Conservation (phyloP, 1,140 invertebrate species). For the Fopius arisanus region DNA sequence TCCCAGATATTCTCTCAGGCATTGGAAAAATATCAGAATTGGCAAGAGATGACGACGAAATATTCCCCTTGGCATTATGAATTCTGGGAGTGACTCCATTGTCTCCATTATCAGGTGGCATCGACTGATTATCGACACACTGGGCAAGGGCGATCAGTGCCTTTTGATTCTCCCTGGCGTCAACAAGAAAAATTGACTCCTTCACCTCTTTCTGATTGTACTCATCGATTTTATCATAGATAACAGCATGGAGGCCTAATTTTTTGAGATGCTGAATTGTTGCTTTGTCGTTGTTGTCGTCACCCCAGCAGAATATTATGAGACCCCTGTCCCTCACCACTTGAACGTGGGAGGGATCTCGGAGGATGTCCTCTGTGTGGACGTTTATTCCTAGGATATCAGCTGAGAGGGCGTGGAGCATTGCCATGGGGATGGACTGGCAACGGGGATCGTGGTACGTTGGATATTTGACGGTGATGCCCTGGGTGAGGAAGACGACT, state of each 20-base stretch:
- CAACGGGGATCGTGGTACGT: constrained; percentile 86
- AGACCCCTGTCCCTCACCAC: constrained; percentile 79
- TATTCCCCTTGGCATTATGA: not conserved
- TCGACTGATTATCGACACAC: constrained; percentile 43
- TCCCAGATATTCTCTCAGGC: not conserved
- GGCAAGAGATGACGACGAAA: not conserved
- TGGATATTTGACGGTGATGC: constrained; percentile 80
- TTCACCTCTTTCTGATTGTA: constrained; percentile 82
- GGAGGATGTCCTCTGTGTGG: constrained; percentile 89
- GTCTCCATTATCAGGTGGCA: constrained; percentile 33
- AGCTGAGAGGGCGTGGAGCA: constrained; percentile 80
- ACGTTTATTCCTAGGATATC: constrained; percentile 89
- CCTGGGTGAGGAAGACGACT: constrained; percentile 91
- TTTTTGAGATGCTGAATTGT: constrained; percentile 87
- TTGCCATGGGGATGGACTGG: constrained; percentile 80
- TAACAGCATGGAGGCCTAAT: constrained; percentile 89
- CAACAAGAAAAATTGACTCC: constrained; percentile 82
- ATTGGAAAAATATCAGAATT: constrained; percentile 39
- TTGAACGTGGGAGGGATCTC: constrained; percentile 82
- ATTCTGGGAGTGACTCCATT: constrained; percentile 30
- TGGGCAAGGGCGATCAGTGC: constrained; percentile 67
- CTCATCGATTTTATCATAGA: constrained; percentile 91
- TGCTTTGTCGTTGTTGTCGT: constrained; percentile 90
- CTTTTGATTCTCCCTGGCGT: constrained; percentile 79
- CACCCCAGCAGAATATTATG: constrained; percentile 95